Evolutionary conservation across 2,113 vertebrate species (phyloP), one percentile per base, ranked within the genome.

Genomic region (Xiphias gladius): DNA sequence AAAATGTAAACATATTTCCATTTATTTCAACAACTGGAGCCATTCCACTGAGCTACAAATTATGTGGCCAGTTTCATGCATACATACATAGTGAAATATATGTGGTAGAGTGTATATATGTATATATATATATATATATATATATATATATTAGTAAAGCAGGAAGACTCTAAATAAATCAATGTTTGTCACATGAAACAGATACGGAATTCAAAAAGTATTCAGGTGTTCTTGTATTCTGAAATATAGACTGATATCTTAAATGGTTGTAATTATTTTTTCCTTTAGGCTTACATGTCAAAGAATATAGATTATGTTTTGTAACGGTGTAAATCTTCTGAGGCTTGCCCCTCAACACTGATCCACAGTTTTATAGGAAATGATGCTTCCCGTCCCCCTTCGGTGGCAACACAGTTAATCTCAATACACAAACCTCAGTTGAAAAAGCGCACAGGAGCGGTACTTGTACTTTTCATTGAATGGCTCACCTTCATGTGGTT

Each of bases 371-470:
- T 39, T 76, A 16, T 14, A 76, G 67, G 86, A 80, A 71, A 58
- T 54, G 7, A 65, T 68, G 1, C 86, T 48, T 74, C 80, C 84
- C 84, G 61, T 19, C 37, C 17, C 55, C 65, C 41, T 70, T 85
- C n/a, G 88, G 28, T 61, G 48, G 35, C 66, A 86, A 79, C 68
- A 89, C 80, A 88, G 84, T 73, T 14, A 5, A 88, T 65, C 76
- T 75, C 81, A 95, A 95, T 94, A 94, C 93, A 93, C 93, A 94
- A 92, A 87, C 35, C 37, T 48, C 9, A 74, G 69, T 83, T 91
- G 64, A 88, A 80, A 88, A 79, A 80, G 76, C 37, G 20, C 67
- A n/a, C 24, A 62, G 39, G 63, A 88, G 26, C 70, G 58, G 70
- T 69, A 35, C 32, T 35, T 4, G 32, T 57, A 72, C 65, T 88